phyloP scores from a whole-genome alignment of 2,888 invertebrate genomes.

The Plebejus melissa region DNA sequence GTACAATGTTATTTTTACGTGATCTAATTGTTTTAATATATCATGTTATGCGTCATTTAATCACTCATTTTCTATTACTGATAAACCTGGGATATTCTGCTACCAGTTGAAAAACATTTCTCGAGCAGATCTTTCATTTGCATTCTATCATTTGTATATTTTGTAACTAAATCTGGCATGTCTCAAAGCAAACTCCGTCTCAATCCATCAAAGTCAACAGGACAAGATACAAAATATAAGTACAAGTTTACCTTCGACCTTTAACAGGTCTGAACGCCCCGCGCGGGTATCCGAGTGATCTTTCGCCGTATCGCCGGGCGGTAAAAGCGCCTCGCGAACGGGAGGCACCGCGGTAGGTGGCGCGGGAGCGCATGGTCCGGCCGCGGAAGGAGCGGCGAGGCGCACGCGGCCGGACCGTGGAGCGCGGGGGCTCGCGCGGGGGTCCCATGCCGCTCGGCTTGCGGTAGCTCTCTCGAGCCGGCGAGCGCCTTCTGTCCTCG shows the following conservation, averaged over 20 bases:
- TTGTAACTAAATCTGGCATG: not conserved
- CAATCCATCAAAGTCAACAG: not conserved
- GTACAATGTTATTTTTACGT: not conserved
- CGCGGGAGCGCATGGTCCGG: slow-evolving; percentile 76
- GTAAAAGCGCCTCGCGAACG: slow-evolving; percentile 72
- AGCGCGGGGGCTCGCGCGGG: slow-evolving; percentile 63
- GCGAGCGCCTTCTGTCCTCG: slow-evolving; percentile 78
- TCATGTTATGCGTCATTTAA: not conserved
- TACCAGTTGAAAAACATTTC: not conserved
- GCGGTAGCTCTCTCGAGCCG: slow-evolving; percentile 71
- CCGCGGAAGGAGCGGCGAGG: slow-evolving; percentile 77
- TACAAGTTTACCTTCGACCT: slow-evolving; percentile 71
- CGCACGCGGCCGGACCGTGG: slow-evolving; percentile 65
- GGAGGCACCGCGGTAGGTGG: slow-evolving; percentile 75
- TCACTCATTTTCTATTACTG: slow-evolving; percentile 2
- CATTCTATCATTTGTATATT: not conserved
- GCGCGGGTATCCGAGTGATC: slow-evolving; percentile 65
- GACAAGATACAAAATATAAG: slow-evolving; percentile 43
- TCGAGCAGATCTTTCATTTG: not conserved
- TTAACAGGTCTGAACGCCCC: slow-evolving; percentile 66
- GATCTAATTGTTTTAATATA: not conserved
- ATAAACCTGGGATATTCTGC: not conserved
- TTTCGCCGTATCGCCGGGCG: slow-evolving; percentile 62
- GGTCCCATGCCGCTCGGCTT: slow-evolving; percentile 72
- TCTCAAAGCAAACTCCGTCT: slow-evolving; percentile 10